Conservation (phyloP, 2,113 vertebrate genomes). For the Pomatostomus ruficeps region DNA sequence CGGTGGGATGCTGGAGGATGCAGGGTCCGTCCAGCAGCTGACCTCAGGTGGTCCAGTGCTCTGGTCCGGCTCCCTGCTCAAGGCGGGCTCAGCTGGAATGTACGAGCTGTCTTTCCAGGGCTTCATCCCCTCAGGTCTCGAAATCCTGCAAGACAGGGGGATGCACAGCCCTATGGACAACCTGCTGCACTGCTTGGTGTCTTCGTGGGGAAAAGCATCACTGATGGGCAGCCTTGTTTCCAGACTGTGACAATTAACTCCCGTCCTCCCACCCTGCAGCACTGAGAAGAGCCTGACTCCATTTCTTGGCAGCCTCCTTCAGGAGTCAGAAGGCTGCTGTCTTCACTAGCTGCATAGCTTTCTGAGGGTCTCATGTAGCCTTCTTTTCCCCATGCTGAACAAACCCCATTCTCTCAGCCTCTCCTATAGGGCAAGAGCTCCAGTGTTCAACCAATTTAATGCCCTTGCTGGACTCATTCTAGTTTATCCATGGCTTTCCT, state of each 20-base stretch:
- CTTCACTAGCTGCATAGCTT: neutral
- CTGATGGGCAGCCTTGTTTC: neutral
- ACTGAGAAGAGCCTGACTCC: neutral
- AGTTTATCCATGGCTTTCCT: neutral
- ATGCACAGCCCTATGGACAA: neutral
- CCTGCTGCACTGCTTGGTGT: neutral
- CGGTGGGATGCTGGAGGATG: neutral
- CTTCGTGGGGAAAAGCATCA: neutral
- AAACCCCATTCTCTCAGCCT: neutral
- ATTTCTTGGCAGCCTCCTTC: neutral
- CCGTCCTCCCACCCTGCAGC: too few relatives aligned
- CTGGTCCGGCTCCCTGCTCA: neutral
- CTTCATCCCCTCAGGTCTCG: neutral
- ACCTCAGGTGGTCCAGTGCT: fast-evolving
- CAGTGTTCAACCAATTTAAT: neutral
- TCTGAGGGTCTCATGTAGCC: neutral
- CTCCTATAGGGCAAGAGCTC: neutral
- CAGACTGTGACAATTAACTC: neutral
- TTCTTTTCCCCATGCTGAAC: neutral
- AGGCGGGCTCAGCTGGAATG: neutral
- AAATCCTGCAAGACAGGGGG: neutral
- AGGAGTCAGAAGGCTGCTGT: neutral
- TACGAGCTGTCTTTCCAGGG: neutral
- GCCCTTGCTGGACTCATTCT: neutral
- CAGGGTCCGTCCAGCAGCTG: neutral